Evolutionary conservation across 2,113 vertebrate species (phyloP).

Genomic region (Empidonax alnorum): DNA sequence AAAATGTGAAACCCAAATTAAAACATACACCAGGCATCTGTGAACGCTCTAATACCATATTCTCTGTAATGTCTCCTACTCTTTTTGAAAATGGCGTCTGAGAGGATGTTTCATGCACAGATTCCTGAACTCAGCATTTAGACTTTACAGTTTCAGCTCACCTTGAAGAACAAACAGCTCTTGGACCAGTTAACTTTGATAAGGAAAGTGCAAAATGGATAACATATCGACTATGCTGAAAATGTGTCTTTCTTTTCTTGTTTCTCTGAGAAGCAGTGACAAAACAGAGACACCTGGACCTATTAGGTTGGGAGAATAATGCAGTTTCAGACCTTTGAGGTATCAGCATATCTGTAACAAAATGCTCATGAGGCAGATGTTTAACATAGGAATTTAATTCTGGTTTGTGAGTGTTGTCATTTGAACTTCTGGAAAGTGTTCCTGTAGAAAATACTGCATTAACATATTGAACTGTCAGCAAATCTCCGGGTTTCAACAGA

Average conservation of each 20-base stretch:
- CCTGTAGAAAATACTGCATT: background rate
- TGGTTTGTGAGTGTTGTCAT: background rate
- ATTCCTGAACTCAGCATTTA: background rate
- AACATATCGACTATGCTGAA: background rate
- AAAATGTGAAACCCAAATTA: background rate
- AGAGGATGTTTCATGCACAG: background rate
- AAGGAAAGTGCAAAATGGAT: background rate
- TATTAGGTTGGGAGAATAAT: background rate
- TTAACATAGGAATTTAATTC: background rate
- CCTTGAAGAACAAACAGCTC: constrained; percentile 1
- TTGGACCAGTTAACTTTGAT: background rate
- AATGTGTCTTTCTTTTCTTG: background rate
- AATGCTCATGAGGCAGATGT: background rate
- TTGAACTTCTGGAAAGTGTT: background rate
- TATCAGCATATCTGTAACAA: background rate
- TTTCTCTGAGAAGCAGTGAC: background rate
- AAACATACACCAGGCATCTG: background rate
- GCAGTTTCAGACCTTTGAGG: background rate
- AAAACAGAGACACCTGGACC: background rate
- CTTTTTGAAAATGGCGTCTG: background rate
- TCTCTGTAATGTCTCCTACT: background rate
- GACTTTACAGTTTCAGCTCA: background rate
- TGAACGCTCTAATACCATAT: background rate
- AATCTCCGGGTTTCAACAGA: background rate
- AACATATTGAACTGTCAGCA: background rate